Evolutionary conservation across 1,140 invertebrate species (phyloP), one percentile per base, ranked within the genome.

Genomic region (Drosophila pruinosa): DNA sequence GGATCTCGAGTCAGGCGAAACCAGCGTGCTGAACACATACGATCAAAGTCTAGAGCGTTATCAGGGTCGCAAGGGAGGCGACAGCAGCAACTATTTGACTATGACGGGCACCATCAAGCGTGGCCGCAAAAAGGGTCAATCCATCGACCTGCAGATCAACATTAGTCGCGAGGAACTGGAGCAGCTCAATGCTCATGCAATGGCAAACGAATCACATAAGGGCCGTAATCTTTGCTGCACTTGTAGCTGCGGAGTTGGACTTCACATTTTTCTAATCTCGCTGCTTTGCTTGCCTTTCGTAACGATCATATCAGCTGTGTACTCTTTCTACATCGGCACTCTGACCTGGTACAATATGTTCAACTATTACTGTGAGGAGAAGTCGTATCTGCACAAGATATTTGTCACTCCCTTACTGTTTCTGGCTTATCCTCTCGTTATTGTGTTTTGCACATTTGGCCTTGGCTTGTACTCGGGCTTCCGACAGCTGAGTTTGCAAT

Each of bases 261-360:
- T 93, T 6, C 95, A 96, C 91, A 93, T 96, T 28, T 92, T 94
- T 50, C 47, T 95, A 0, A 93, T 95, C 74, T 94, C 94, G 48
- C 63, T 96, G 8, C 34, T 96, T 1, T 95, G 94, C 78, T 92
- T 94, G 71, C 95, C 95, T 12, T 92, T 95, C 91, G 93, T 95
- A 12, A 92, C 94, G 21, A 61, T 94, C 15, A 91, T 95, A 45
- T 95, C 95, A 14, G 90, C 93, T 10, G 85, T 93, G 26, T 95
- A 95, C 77, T 94, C 95, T 3, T 96, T 96, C 90, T 96, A 96
- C 77, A 94, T 95, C 68, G 95, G 95, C 26, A 95, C 95, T 1
- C 91, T 95, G 70, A 95, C 95, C 34, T 96, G 95, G 95, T 96
- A 96, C 81, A 96, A 96, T 82, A 93, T 95, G 62, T 95, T 95